Conservation (phyloP, 2,797 vertebrate genomes). For the Diplodus sargus region DNA sequence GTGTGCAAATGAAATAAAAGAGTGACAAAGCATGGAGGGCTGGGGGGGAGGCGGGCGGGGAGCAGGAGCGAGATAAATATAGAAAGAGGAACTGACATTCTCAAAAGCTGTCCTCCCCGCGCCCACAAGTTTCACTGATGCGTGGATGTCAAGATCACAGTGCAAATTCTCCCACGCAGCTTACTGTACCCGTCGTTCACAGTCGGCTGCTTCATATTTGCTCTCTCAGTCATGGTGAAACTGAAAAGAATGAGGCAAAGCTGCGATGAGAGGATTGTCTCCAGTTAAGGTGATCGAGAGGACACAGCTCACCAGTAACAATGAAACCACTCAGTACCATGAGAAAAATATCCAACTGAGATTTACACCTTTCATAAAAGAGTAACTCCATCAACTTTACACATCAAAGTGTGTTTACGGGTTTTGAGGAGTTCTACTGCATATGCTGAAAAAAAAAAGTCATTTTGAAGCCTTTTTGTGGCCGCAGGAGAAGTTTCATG, state of each 20-base stretch:
- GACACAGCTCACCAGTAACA: background rate
- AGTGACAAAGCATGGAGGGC: slow-evolving; percentile 67
- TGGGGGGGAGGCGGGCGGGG: too few species aligned
- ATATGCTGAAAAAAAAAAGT: too few species aligned
- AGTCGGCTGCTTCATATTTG: slow-evolving; percentile 60
- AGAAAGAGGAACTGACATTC: slow-evolving; percentile 83
- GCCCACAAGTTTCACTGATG: slow-evolving; percentile 76
- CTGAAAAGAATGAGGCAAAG: slow-evolving; percentile 32
- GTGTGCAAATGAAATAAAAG: slow-evolving; percentile 50
- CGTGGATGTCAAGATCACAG: slow-evolving; percentile 75
- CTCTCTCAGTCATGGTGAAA: slow-evolving; percentile 40
- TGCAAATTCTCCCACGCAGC: slow-evolving; percentile 70
- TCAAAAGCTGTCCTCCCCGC: slow-evolving; percentile 75
- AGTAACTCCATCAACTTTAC: background rate
- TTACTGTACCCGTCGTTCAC: slow-evolving; percentile 55
- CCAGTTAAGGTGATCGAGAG: slow-evolving; percentile 16
- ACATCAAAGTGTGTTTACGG: too few species aligned
- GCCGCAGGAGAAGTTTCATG: too few species aligned
- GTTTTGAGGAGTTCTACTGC: too few species aligned
- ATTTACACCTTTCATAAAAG: background rate
- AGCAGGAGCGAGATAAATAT: slow-evolving; percentile 69
- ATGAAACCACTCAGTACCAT: background rate
- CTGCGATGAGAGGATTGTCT: slow-evolving; percentile 25
- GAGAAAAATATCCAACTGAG: background rate
- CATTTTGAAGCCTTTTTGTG: too few species aligned